Conservation (phyloP, 2,113 vertebrate species). For the Melanerpes aurifrons region DNA sequence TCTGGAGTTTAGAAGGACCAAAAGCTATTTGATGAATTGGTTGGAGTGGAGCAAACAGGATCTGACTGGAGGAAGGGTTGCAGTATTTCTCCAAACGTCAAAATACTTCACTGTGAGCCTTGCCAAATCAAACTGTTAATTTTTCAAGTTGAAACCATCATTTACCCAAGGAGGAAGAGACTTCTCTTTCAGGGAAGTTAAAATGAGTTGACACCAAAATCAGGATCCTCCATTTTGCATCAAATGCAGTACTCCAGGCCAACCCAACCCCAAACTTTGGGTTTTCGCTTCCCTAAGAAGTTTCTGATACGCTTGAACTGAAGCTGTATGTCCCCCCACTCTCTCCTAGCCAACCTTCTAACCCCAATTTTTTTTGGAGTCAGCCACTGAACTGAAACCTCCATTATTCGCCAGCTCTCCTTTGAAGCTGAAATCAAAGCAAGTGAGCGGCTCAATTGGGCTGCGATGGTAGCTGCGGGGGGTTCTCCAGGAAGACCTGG, state of each 20-base stretch:
- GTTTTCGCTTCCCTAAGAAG: constrained; percentile 16
- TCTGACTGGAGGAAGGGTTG: constrained; percentile 5
- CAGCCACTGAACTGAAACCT: constrained; percentile 11
- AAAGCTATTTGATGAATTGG: neutral
- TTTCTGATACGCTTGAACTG: neutral
- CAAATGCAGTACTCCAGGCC: neutral
- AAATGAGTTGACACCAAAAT: neutral
- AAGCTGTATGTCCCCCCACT: constrained; percentile 33
- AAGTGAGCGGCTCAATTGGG: neutral
- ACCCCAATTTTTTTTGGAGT: constrained; percentile 21
- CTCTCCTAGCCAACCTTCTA: neutral
- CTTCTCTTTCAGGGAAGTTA: neutral
- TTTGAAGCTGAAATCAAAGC: constrained; percentile 64
- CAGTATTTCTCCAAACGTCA: neutral
- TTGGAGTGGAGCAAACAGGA: neutral
- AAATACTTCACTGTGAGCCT: neutral
- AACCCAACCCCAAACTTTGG: neutral
- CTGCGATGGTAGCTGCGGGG: constrained; percentile 2
- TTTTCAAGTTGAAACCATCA: neutral
- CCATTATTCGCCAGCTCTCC: constrained; percentile 20
- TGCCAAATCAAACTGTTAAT: constrained; percentile 32
- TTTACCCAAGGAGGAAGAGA: neutral
- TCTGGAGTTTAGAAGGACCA: neutral
- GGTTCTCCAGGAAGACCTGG: neutral
- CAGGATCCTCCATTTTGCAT: neutral